Evolutionary conservation across 2,797 vertebrate genomes (phyloP), one percentile per base, ranked within the genome.

Genomic region (Sarcoramphus papa): DNA sequence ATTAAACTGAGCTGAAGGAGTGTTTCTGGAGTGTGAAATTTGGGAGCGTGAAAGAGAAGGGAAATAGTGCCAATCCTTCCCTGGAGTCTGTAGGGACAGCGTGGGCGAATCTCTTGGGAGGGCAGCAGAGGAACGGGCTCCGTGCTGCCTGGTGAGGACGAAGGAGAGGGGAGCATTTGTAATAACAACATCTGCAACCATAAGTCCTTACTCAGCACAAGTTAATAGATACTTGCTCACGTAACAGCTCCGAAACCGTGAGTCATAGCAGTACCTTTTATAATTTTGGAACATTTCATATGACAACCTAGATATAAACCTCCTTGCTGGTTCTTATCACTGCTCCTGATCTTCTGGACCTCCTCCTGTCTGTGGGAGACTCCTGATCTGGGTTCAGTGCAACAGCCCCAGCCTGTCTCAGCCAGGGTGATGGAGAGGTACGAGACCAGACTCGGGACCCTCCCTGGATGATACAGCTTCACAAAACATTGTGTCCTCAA

Each of bases 131-230:
- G 37, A 85, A 64, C 5, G 12, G 79, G 76, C 92, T 88, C 50
- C 0, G 4, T 35, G 35, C 69, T 91, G 70, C 83, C 83, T 43
- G 70, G 27, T 54, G 88, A 83, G 79, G 50, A 62, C 2, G 8
- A 27, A 79, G 79, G 63, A 62, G 88, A 69, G 23, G 56, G 68
- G 75, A 95, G 20, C 60, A 53, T 68, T 62, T 22, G 47, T 53
- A 88, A 90, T 20, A 94, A 89, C 77, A 95, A 84, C 82, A 73
- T 75, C 88, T 94, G 88, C 82, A 85, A 70, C 64, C 75, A 4
- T 18, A 94, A 95, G 47, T 69, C 92, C 93, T 96, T 85, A 91
- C 87, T 97, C 96, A 97, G 96, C 95, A 93, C 47, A 47, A 90
- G 48, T 43, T 69, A 92, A 90, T 51, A 95, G 92, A 93, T 92